Evolutionary conservation across 1,140 invertebrate species (phyloP), one percentile per base, ranked within the genome.

Genomic region (Trichogramma pretiosum): DNA sequence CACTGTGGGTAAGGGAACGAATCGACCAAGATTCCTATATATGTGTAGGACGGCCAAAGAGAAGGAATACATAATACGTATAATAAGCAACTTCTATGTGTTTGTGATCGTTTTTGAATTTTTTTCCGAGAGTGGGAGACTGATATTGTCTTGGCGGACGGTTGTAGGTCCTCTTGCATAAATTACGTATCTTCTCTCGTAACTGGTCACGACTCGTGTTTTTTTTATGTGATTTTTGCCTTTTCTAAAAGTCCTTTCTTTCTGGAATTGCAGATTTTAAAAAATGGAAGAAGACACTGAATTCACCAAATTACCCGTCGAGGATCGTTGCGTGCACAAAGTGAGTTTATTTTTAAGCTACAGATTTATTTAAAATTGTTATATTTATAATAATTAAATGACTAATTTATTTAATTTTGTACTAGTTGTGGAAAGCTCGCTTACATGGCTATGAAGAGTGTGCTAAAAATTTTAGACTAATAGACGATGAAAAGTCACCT

Each of bases 361-460:
- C 42, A 13, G 4, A 36, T 38, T 39, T 26, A 26, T 41, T 23
- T 3, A 24, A 8, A 18, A 13, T 39, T 21, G 5, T 36, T n/a
- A 41, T 51, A 1, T 37, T 19, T 1, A 14, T 24, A 42, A 22
- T 23, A 9, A n/a, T 26, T 30, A 1, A 11, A 18, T 37, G 5
- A 10, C 23, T 16, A 17, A 26, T 21, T n/a, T 23, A 11, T 21
- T 24, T 45, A 19, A 23, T 44, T 52, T 38, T 51, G 40, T 30
- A 40, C 26, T 43, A 50, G 17, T 42, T 52, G 47, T 98, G 93
- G 93, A 96, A 96, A 69, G 93, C 93, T 4, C 77, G 94, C 59
- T 75, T 96, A 0, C 81, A 84, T 61, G 94, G 92, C 1, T 98
- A 96, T 61, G 92, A 97, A 73, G 91, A 95, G 67, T 85, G 90